Conservation (phyloP, 2,888 invertebrate species). For the Cataglyphis livida region DNA sequence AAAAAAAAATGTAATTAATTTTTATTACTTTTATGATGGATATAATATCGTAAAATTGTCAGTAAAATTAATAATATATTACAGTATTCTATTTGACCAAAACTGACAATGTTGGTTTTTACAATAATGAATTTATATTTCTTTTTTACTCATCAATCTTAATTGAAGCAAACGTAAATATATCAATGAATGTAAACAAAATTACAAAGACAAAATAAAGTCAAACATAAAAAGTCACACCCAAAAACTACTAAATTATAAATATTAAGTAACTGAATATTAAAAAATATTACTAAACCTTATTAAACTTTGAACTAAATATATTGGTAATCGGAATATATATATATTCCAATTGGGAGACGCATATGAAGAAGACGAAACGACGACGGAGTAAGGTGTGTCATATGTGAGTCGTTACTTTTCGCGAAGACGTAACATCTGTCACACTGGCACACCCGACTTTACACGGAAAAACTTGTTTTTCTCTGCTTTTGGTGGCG, state of each 20-base stretch:
- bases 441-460: constrained; percentile 1
- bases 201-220: neutral
- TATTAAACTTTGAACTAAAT: neutral
- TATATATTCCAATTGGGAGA: constrained; percentile 26
- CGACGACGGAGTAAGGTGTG: neutral
- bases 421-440: constrained; percentile 5
- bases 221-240: neutral
- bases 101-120: neutral
- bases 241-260: neutral
- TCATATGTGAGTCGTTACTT: neutral
- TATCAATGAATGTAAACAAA: neutral
- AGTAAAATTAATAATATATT: neutral
- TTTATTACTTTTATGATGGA: neutral
- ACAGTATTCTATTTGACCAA: neutral
- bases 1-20: neutral
- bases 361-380: constrained; percentile 20
- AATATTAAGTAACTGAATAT: neutral
- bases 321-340: neutral
- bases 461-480: constrained; percentile 27
- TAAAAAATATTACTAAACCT: no score
- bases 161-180: neutral
- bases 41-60: neutral
- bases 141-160: no score
- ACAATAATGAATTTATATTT: no score
- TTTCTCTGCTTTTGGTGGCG: constrained; percentile 12